Conservation (phyloP, 92 coral and sea anemone species). For the Pocillopora grandis region DNA sequence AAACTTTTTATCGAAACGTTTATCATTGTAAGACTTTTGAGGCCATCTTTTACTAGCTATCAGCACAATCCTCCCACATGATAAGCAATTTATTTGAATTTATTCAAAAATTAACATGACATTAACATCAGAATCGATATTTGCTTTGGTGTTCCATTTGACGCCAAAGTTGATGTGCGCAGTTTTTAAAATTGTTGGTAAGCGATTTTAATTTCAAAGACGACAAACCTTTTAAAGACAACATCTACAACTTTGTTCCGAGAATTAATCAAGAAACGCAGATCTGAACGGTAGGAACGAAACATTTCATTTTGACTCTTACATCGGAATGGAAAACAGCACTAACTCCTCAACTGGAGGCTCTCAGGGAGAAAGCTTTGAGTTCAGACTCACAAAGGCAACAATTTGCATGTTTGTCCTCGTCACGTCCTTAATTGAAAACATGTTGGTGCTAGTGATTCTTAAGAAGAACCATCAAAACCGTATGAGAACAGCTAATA, state of each 20-base stretch:
- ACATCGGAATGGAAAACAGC: constrained; percentile 1
- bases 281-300: background rate
- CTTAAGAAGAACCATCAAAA: constrained; percentile 8
- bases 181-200: no score
- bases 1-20: background rate
- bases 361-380: background rate
- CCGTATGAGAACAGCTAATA: constrained; percentile 31
- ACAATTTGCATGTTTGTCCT: constrained; percentile 33
- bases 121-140: no score
- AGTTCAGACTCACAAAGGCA: constrained; percentile 23
- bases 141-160: no score
- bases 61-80: background rate
- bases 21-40: background rate
- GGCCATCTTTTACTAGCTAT: background rate
- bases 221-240: background rate
- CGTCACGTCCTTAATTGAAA: constrained; percentile 27
- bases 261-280: background rate
- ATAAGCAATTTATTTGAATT: background rate
- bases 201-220: background rate
- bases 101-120: background rate
- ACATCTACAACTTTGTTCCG: background rate
- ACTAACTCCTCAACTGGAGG: background rate
- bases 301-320: background rate
- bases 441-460: constrained; percentile 9
- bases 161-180: no score